phyloP scores from a whole-genome alignment of 30 jellyfish, hydroid and myxozoan genomes.

The Hydractinia symbiolongicarpus region DNA sequence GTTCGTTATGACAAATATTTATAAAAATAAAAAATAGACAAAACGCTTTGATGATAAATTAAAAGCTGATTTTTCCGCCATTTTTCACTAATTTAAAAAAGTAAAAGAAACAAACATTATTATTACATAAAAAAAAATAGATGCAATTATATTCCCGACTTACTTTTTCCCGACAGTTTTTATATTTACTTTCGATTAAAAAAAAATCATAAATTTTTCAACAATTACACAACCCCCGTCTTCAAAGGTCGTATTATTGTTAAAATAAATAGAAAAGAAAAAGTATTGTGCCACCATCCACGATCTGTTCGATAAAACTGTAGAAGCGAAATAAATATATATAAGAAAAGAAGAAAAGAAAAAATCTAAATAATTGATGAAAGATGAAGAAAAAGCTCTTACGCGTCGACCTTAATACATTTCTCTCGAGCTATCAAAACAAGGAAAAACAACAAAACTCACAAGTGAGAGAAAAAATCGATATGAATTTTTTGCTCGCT shows the following conservation, averaged over 20 bases:
- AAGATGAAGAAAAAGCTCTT: not conserved
- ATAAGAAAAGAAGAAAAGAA: not conserved
- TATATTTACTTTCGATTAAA: conserved; percentile 13
- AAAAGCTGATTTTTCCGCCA: too few species aligned
- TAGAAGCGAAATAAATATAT: not conserved
- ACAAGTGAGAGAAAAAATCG: too few species aligned
- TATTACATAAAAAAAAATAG: not conserved
- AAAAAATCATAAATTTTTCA: too few species aligned
- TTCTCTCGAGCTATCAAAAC: too few species aligned
- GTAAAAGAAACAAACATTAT: not conserved
- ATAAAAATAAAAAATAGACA: too few species aligned
- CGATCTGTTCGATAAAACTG: conserved; percentile 18
- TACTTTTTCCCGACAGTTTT: not conserved
- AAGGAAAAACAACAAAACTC: too few species aligned
- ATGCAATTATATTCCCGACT: not conserved
- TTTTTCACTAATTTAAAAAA: too few species aligned
- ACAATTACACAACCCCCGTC: conserved; percentile 1
- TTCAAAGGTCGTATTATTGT: conserved; percentile 4
- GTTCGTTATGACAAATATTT: too few species aligned
- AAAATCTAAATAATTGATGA: not conserved
- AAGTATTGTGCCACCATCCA: not conserved
- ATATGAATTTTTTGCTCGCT: too few species aligned
- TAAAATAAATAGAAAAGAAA: conserved; percentile 7
- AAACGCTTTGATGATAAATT: too few species aligned
- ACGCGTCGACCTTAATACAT: not conserved